phyloP scores from a whole-genome alignment of 2,888 invertebrate species.

The Acrobasis suavella region DNA sequence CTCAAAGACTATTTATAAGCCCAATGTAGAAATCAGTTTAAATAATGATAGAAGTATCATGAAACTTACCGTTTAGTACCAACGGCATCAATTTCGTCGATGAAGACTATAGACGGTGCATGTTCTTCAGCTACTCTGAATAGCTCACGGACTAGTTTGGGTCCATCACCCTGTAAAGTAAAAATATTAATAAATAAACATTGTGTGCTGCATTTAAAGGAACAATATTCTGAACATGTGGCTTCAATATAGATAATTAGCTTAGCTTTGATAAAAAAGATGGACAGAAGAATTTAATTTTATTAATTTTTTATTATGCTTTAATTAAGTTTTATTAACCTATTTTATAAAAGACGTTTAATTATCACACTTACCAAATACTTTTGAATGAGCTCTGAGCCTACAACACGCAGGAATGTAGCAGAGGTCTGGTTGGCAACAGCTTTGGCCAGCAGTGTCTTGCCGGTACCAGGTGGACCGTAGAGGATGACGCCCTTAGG shows the following conservation, averaged over 20 bases:
- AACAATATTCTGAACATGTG: too few species aligned
- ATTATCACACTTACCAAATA: conserved; percentile 87
- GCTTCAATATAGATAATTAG: too few species aligned
- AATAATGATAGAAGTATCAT: not conserved
- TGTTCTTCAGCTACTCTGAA: conserved; percentile 99
- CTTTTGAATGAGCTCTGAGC: conserved; percentile 99
- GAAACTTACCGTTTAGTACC: conserved; percentile 93
- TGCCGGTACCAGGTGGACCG: conserved; percentile 99
- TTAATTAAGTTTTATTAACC: too few species aligned
- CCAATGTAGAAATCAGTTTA: too few species aligned
- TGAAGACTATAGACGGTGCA: conserved; percentile 99
- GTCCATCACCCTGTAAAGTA: conserved; percentile 93
- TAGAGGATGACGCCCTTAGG: conserved; percentile 99
- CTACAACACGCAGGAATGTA: conserved; percentile 98
- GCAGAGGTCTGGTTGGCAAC: conserved; percentile 99
- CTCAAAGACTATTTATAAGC: too few species aligned
- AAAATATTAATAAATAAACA: not conserved
- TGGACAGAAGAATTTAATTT: too few species aligned
- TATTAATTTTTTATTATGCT: too few species aligned
- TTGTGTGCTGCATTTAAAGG: too few species aligned
- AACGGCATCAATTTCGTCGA: conserved; percentile 99
- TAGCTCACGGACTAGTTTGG: conserved; percentile 97
- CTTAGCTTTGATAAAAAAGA: too few species aligned
- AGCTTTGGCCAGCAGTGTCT: conserved; percentile 98
- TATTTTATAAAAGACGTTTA: not conserved